phyloP scores from a whole-genome alignment of 1,140 invertebrate genomes.

The Colletes gigas region DNA sequence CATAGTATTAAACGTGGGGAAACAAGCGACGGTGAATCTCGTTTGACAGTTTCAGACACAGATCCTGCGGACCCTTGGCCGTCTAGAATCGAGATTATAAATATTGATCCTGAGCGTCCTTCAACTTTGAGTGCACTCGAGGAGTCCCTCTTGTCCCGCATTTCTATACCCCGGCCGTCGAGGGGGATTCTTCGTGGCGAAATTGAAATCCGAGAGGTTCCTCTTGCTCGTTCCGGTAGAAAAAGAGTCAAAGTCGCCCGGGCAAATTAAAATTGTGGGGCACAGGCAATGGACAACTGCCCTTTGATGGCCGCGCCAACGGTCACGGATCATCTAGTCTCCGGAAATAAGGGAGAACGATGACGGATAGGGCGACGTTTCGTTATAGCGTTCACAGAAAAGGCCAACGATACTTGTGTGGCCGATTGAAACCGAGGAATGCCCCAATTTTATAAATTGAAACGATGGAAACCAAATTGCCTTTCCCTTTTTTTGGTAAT shows the following conservation, averaged over 20 bases:
- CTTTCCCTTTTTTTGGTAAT: background rate
- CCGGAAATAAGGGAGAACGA: constrained; percentile 15
- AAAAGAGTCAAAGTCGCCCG: constrained; percentile 62
- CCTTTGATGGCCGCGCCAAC: constrained; percentile 45
- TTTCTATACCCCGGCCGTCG: constrained; percentile 74
- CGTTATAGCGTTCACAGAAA: background rate
- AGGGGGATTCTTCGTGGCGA: constrained; percentile 76
- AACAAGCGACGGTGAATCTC: constrained; percentile 57
- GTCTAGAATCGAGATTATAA: constrained; percentile 79
- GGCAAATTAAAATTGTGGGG: constrained; percentile 70
- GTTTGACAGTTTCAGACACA: constrained; percentile 65
- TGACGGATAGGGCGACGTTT: background rate
- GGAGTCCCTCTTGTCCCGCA: constrained; percentile 74
- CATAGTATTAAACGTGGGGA: constrained; percentile 31
- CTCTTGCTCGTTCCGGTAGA: constrained; percentile 56
- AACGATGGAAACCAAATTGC: background rate
- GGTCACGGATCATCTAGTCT: constrained; percentile 47
- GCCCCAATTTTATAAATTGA: background rate
- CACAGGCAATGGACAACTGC: constrained; percentile 37
- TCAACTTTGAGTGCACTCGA: constrained; percentile 75
- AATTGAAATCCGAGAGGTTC: constrained; percentile 78
- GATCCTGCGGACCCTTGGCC: constrained; percentile 69
- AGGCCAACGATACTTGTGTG: background rate
- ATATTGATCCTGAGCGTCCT: constrained; percentile 80
- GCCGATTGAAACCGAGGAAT: background rate